Percentiles rank a stretch among this genome's conserved stretches.
These are phyloP conservation scores for Tetragonula carbonaria DNA, from an alignment of 2,888 invertebrate species.

Conservation along the genomic window DNA sequence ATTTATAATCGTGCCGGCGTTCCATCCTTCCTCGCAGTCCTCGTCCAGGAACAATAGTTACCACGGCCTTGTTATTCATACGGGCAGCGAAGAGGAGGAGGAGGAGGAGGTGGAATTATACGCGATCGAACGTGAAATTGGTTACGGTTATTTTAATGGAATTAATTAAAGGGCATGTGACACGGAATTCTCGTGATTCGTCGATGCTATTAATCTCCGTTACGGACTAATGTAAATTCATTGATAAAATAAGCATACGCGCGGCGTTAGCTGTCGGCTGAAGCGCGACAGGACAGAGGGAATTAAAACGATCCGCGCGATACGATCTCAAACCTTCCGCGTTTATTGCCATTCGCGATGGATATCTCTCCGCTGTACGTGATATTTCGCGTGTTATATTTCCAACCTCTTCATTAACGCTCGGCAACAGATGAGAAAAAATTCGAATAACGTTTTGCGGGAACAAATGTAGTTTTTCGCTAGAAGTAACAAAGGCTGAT, in stretches of 20 bases:
- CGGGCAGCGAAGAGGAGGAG: not conserved
- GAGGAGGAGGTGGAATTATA: not conserved
- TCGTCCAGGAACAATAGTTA: conserved; percentile 19
- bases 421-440: not conserved
- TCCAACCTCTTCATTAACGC: not conserved
- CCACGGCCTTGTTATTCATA: conserved; percentile 11
- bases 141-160: conserved; percentile 6
- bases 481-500: no score
- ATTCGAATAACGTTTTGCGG: not conserved
- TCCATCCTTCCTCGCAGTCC: conserved; percentile 14
- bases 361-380: not conserved
- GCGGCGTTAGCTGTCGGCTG: not conserved
- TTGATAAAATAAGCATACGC: conserved; percentile 1
- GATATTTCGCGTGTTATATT: not conserved
- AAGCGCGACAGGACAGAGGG: not conserved
- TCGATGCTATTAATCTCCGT: conserved; percentile 13
- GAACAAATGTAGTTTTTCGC: not conserved
- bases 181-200: conserved; percentile 1
- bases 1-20: conserved; percentile 38
- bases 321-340: not conserved
- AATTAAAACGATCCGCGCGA: not conserved
- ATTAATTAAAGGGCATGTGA: conserved; percentile 17
- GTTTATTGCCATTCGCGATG: not conserved
- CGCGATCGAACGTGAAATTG: conserved; percentile 28
- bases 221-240: conserved; percentile 16